Evolutionary conservation across 2,113 vertebrate species (phyloP), one percentile per base, ranked within the genome.

Genomic region (Melanerpes formicivorus): DNA sequence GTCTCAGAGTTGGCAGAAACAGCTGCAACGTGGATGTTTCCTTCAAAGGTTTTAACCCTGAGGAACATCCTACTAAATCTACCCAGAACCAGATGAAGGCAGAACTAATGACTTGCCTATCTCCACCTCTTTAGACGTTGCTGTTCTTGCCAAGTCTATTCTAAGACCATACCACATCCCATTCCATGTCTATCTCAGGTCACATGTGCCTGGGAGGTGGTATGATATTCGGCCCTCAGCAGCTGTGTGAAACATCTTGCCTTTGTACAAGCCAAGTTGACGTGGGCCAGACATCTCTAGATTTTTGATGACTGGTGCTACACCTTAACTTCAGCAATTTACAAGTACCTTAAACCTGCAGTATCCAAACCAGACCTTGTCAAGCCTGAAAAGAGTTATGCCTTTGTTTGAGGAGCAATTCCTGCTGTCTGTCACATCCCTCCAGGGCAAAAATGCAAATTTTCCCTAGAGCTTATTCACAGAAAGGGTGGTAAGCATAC

Each of bases 191-290:
- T 23, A 64, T 1, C 37, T 27, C 8, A 22, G 63, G 30, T 19
- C 59, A 56, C 48, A 25, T 0, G 0, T 22, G n/a, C 18, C 74
- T 19, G 37, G 26, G 9, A 67, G 42, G 15, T 5, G 11, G 29
- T 3, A 21, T 0, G 8, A 34, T 3, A 18, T 4, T 13, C 11
- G 40, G 21, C 2, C 22, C 25, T 50, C 42, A 22, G 67, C 37
- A 87, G 58, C n/a, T 8, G 11, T 2, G 4, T 4, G 42, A 19
- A 74, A 67, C 21, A 48, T 17, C 22, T 48, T 67, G 23, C 54
- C 58, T 56, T 29, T 29, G 4, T 2, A 26, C 4, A 23, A 69
- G 25, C 25, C 58, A 64, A n/a, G 29, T 13, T 67, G 52, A 30
- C n/a, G n/a, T 56, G 23, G 9, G 18, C 15, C 48, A 91, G 18